phyloP scores from a whole-genome alignment of 2,797 vertebrate genomes.

The Cryptoprocta ferox region DNA sequence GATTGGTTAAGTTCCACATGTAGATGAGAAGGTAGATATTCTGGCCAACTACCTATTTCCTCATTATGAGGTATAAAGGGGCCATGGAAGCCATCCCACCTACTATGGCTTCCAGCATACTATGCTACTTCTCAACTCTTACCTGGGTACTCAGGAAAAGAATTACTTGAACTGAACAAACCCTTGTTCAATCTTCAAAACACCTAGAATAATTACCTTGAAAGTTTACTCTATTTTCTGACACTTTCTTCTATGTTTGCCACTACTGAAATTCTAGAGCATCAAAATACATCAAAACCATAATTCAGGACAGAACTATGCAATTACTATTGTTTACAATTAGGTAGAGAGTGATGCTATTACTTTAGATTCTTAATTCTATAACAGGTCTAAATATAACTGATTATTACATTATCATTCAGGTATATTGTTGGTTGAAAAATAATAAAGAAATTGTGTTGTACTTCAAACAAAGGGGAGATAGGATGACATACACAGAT shows the following conservation, averaged over 20 bases:
- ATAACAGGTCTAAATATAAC: conserved; percentile 57
- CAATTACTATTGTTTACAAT: conserved; percentile 55
- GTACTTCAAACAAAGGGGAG: not conserved
- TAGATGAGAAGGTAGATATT: not conserved
- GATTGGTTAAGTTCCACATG: not conserved
- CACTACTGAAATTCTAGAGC: conserved; percentile 59
- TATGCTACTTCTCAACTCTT: not conserved
- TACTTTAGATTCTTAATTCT: conserved; percentile 49
- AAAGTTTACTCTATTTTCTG: not conserved
- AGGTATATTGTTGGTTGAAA: not conserved
- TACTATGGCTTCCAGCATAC: no score
- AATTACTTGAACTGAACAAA: not conserved
- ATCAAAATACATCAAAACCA: conserved; percentile 71
- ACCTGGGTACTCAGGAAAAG: not conserved
- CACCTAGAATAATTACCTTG: not conserved
- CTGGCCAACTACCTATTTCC: not conserved
- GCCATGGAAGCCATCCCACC: not conserved
- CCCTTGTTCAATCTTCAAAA: not conserved
- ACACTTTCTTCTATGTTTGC: conserved; percentile 11
- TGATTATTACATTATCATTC: not conserved
- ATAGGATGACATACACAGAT: not conserved
- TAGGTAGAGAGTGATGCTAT: conserved; percentile 61
- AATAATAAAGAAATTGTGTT: not conserved
- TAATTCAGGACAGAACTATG: conserved; percentile 70
- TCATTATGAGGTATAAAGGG: not conserved